phyloP scores from a whole-genome alignment of 2,888 invertebrate genomes.

The Resseliella maxima region DNA sequence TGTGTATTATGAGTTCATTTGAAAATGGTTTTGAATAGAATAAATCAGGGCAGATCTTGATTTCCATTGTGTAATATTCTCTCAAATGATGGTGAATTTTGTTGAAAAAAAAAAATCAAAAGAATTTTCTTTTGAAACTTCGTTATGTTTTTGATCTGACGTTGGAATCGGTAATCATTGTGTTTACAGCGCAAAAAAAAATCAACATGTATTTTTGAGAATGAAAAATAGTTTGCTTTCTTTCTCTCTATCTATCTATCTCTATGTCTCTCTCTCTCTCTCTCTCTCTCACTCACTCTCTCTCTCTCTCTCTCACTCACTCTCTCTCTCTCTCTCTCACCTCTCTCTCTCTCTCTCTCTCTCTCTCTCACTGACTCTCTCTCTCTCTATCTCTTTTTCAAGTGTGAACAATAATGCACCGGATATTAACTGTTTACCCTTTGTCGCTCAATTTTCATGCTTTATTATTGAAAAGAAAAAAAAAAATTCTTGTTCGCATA shows the following conservation, averaged over 20 bases:
- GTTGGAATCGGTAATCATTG: not conserved
- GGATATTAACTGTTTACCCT: constrained; percentile 27
- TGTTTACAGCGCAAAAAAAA: not conserved
- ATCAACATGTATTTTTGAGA: not conserved
- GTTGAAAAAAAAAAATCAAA: not conserved
- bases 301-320: too few species aligned
- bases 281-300: too few species aligned
- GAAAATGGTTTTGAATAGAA: too few species aligned
- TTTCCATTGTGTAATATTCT: not conserved
- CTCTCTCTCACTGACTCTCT: too few species aligned
- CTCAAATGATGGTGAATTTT: not conserved
- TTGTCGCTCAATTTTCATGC: not conserved
- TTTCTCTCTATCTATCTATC: too few species aligned
- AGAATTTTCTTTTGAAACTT: not conserved
- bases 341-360: too few species aligned
- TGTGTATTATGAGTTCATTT: not conserved
- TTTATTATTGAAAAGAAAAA: not conserved
- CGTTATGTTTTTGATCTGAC: not conserved
- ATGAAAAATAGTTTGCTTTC: constrained; percentile 26
- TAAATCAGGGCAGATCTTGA: not conserved
- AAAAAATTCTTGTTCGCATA: not conserved
- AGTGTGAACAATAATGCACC: constrained; percentile 37
- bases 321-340: too few species aligned
- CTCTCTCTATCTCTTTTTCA: too few species aligned
- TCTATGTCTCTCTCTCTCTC: too few species aligned